Conservation (phyloP, 2,888 invertebrate genomes). For the Tipula confusa region DNA sequence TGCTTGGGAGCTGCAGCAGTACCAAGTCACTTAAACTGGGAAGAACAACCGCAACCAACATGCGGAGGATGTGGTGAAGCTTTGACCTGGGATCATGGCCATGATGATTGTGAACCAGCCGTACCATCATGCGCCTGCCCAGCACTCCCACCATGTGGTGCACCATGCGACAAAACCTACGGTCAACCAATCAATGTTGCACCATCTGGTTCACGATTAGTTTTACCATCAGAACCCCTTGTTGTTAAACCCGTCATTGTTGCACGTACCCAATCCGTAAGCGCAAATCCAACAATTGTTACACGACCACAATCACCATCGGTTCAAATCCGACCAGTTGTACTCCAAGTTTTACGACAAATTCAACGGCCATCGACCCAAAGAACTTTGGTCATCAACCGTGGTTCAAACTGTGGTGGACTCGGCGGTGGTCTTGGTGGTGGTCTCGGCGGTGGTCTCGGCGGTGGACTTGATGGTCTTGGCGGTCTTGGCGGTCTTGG, state of each 20-base stretch:
- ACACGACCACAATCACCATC: neutral
- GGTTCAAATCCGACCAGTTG: neutral
- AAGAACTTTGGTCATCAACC: constrained; percentile 1
- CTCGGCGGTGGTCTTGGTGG: neutral
- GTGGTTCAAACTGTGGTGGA: neutral
- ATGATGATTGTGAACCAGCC: neutral
- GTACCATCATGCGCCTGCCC: neutral
- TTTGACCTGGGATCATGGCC: neutral
- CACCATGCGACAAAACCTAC: neutral
- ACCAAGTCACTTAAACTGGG: neutral
- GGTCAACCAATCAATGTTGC: neutral
- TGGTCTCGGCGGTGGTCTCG: neutral
- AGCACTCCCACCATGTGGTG: neutral
- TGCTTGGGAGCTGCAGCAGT: neutral
- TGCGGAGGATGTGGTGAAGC: neutral
- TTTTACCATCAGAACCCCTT: neutral
- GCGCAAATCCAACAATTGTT: neutral
- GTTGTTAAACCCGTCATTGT: neutral
- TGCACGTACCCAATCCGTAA: neutral
- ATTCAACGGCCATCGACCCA: neutral
- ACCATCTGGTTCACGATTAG: neutral
- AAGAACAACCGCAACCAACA: neutral
- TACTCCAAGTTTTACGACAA: neutral
- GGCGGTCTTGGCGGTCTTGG: neutral
- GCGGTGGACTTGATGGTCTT: neutral